These are phyloP conservation scores for Stegana nigrithorax DNA, from an alignment of 2,888 invertebrate species.

Conservation along the genomic window DNA sequence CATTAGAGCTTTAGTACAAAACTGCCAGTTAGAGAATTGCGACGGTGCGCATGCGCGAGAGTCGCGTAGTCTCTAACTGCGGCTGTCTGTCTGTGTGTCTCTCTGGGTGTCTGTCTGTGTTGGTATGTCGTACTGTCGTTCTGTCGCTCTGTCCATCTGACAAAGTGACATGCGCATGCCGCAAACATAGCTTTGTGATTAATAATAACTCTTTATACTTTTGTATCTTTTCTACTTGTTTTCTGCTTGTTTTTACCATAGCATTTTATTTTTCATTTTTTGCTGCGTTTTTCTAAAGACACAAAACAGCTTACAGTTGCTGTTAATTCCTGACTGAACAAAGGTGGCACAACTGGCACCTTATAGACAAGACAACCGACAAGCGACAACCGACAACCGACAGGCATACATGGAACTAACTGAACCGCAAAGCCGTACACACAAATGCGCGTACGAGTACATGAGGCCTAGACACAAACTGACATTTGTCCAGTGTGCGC, in stretches of 20 bases:
- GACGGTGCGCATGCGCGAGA: background rate
- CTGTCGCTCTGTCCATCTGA: slow-evolving; percentile 12
- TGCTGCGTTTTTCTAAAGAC: slow-evolving; percentile 10
- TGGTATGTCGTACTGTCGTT: slow-evolving; percentile 5
- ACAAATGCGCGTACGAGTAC: no score
- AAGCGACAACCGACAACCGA: slow-evolving; percentile 35
- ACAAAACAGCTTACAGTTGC: slow-evolving; percentile 15
- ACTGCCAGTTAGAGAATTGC: slow-evolving; percentile 13
- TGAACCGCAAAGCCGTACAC: slow-evolving; percentile 14
- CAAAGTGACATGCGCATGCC: slow-evolving; percentile 60
- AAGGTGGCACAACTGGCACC: slow-evolving; percentile 59
- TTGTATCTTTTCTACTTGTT: background rate
- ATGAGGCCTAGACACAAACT: slow-evolving; percentile 35
- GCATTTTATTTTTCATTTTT: no score
- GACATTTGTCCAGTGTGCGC: slow-evolving; percentile 37
- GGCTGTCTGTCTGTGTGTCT: slow-evolving; percentile 1
- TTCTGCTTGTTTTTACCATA: background rate
- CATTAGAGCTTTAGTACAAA: slow-evolving; percentile 49
- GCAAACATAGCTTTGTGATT: slow-evolving; percentile 54
- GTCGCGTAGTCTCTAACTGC: slow-evolving; percentile 1
- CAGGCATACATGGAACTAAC: slow-evolving; percentile 20
- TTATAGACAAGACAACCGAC: slow-evolving; percentile 40
- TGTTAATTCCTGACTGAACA: slow-evolving; percentile 38
- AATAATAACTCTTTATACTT: slow-evolving; percentile 35
- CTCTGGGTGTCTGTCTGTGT: slow-evolving; percentile 12